These are phyloP conservation scores for Tortrix viridana DNA, from an alignment of 2,888 invertebrate genomes.

Conservation along the genomic window DNA sequence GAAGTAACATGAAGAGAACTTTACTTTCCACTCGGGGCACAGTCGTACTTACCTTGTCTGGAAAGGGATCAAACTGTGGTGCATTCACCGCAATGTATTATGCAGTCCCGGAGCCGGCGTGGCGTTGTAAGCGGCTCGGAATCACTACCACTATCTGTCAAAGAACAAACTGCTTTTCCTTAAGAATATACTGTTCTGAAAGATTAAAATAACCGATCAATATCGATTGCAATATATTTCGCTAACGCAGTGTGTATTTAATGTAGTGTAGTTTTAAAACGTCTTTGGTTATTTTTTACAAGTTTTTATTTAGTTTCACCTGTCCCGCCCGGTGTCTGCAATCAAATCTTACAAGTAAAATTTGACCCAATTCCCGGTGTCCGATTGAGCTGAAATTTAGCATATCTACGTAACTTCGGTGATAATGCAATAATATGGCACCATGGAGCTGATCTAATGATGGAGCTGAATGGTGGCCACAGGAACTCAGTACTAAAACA, in stretches of 20 bases:
- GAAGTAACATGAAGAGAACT: slow-evolving; percentile 76
- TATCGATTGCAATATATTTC: slow-evolving; percentile 62
- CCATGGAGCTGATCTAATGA: too few relatives aligned
- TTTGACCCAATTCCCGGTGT: too few relatives aligned
- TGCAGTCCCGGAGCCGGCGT: slow-evolving; percentile 71
- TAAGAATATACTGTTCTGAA: slow-evolving; percentile 67
- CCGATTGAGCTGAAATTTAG: too few relatives aligned
- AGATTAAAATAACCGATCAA: slow-evolving; percentile 58
- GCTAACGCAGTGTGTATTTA: not conserved
- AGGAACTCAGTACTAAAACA: too few relatives aligned
- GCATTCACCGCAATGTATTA: slow-evolving; percentile 82
- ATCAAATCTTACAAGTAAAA: too few relatives aligned
- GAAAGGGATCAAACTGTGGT: slow-evolving; percentile 82
- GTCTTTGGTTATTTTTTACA: not conserved
- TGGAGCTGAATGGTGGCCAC: too few relatives aligned
- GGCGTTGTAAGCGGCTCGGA: slow-evolving; percentile 76
- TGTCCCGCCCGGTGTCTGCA: too few relatives aligned
- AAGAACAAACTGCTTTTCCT: slow-evolving; percentile 66
- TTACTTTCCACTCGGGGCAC: slow-evolving; percentile 72
- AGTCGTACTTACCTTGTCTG: slow-evolving; percentile 81
- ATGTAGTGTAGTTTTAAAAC: not conserved
- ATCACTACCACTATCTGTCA: slow-evolving; percentile 65
- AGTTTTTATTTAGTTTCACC: not conserved
- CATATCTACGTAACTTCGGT: too few relatives aligned
- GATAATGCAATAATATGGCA: too few relatives aligned